Base-by-base conservation (phyloP, 2,113 vertebrate genomes). In the Hippotragus niger region DNA sequence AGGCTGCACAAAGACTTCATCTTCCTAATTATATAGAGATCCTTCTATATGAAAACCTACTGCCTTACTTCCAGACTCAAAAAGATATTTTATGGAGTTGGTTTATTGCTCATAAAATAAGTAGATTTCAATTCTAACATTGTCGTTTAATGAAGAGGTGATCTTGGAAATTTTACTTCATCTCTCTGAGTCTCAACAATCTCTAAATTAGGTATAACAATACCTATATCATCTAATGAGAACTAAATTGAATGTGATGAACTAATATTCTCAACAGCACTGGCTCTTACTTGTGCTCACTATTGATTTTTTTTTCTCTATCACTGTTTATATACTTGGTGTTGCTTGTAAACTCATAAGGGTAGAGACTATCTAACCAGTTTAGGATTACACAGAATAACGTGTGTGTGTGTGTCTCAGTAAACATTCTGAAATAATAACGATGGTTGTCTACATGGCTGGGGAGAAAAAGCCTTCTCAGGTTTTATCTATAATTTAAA, bases 11-110 rank as follows among this genome's bases (percentile, higher is more conserved):
- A 94, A 78, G 31, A 84, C 33, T 47, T 45, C 45, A 71, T 57
- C 76, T 90, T 67, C 71, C 36, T 95, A 95, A 94, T 81, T 94
- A 60, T 89, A 83, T 25, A 82, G 62, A 96, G 78, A 71, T 81
- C 78, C n/a, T 87, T 81, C 25, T 76, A 1, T 86, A 33, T 93
- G 76, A 88, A 96, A 40, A 16, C 57, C 90, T 90, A 45, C 13
- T 16, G 88, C 76, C 60, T 45, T 36, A 43, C 58, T 90, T 92
- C 62, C 74, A 82, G 47, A 33, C 31, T 90, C 52, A 90, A 82
- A n/a, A 83, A 97, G 62, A 21, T 29, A 47, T 88, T 90, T 96
- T 95, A 94, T 92, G 60, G 55, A 95, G 43, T 36, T 84, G 13
- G 80, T 67, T 89, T 50, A 45, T 43, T 67, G 45, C 60, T 89